phyloP scores from a whole-genome alignment of 2,113 vertebrate species.

The Toxotes chatareus region DNA sequence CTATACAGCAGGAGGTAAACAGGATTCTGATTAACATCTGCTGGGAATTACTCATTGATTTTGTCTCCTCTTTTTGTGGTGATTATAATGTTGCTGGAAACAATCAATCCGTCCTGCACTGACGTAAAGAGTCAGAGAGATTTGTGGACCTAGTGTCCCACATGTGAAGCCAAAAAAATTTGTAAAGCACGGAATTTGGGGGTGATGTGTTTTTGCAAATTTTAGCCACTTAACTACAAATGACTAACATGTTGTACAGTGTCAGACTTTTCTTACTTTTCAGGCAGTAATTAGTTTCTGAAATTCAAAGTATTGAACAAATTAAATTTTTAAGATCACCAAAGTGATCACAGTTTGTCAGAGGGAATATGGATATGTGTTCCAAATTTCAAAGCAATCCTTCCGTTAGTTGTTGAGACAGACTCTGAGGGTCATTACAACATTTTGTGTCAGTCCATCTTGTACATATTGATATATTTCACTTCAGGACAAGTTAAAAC shows the following conservation, averaged over 20 bases:
- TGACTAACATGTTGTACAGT: neutral
- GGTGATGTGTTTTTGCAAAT: neutral
- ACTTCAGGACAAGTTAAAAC: neutral
- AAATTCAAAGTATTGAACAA: neutral
- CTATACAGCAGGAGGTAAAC: constrained; percentile 66
- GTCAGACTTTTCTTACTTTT: neutral
- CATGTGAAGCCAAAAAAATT: constrained; percentile 27
- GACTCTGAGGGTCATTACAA: no score
- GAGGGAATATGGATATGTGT: neutral
- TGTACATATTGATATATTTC: no score
- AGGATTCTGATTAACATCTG: constrained; percentile 73
- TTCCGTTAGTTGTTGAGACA: neutral
- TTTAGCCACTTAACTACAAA: neutral
- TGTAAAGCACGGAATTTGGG: neutral
- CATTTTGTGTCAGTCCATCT: no score
- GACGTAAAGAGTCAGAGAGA: constrained; percentile 31
- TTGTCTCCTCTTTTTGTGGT: constrained; percentile 61
- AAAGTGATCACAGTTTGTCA: neutral
- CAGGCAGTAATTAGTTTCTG: neutral
- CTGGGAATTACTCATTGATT: constrained; percentile 74
- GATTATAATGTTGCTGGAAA: constrained; percentile 69
- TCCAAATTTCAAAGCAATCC: neutral
- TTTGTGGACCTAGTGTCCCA: constrained; percentile 26
- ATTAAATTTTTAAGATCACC: neutral
- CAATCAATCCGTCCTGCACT: constrained; percentile 47